Base-by-base conservation (phyloP, 1,140 invertebrate species). In the Drosophila tsacasi region DNA sequence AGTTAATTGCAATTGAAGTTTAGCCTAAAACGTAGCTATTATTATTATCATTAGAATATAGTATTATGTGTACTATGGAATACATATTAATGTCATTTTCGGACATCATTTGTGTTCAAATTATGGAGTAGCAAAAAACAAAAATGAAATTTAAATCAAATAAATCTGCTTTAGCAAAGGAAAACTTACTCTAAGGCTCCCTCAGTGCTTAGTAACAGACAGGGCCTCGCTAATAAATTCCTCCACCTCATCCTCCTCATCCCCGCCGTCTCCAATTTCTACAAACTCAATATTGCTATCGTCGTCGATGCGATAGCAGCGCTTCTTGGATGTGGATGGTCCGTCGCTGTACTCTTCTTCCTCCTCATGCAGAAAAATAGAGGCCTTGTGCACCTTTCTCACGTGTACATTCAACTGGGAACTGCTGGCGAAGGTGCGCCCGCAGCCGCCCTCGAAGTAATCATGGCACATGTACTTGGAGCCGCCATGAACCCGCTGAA, bases 51-150 rank as follows among this genome's bases (percentile, higher is more conserved):
- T 50, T 74, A 74, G 71, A 73, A 42, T 52, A 61, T 74, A 57
- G 39, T 63, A 74, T 74, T 73, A 74, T 73, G 23, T 61, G 46
- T 73, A 81, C 44, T 61, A 81, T 66, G 60, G 73, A 83, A 83
- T 76, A 64, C 77, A 80, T 81, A 62, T 77, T 71, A 80, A 79
- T 83, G 83, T 86, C 76, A 67, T 80, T 83, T 83, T 80, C 66
- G 71, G 86, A 86, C 79, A 90, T 89, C 44, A 71, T 77, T 83
- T 90, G 85, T 90, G 85, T 90, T 90, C 85, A 90, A 73, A 49
- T 76, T 62, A 72, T 72, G 75, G 50, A 55, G 59, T 89, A 89
- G 81, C 71, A 69, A 84, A 81, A 52, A 54, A 54, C 54, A 39
- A 55, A 76, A 90, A 74, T 80, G 46, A 25, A 84, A 80, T 75